Evolutionary conservation across 2,888 invertebrate species (phyloP), one percentile per base, ranked within the genome.

Genomic region (Merodon equestris): DNA sequence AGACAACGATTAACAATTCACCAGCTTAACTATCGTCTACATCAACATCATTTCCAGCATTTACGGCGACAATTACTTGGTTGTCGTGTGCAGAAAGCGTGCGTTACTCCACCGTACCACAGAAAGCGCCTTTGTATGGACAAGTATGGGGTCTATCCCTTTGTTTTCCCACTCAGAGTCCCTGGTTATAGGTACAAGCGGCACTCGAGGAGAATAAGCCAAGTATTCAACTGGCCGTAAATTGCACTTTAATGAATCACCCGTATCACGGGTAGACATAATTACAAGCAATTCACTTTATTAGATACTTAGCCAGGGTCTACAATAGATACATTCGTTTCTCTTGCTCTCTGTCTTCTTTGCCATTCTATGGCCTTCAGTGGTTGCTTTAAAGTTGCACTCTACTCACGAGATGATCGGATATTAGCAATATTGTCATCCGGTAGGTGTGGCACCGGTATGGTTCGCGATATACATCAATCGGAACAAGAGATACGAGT

Each of bases 11-110:
- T 40, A 3, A 40, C 3, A 3, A 40, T 40, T 40, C 40, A 40
- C 40, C 10, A 10, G 40, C 12, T n/a, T n/a, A 40, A 40, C 40
- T n/a, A 9, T 9, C 40, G 40, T 40, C 44, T 19, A 36, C 50
- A 60, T 36, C 40, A 60, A 51, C 14, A 44, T 51, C 61, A 54
- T 68, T 27, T 27, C 7, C 27, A 27, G 7, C 27, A 4, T 27
- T 68, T 34, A 44, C 44, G 42, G 42, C 19, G 57, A 58, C 58
- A 38, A 60, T 58, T 64, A 34, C 47, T 18, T 27, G 50, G 51
- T 57, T 51, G 58, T 58, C 75, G 71, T 71, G 75, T 76, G 75
- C 71, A 76, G 75, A 76, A 76, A 71, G 75, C 75, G 75, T 76
- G 75, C 54, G 36, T 71, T 71, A 42, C 40, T 64, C 36, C 19